Evolutionary conservation across 2,113 vertebrate genomes (phyloP), one percentile per base, ranked within the genome.

Genomic region (Corvus moneduloides): DNA sequence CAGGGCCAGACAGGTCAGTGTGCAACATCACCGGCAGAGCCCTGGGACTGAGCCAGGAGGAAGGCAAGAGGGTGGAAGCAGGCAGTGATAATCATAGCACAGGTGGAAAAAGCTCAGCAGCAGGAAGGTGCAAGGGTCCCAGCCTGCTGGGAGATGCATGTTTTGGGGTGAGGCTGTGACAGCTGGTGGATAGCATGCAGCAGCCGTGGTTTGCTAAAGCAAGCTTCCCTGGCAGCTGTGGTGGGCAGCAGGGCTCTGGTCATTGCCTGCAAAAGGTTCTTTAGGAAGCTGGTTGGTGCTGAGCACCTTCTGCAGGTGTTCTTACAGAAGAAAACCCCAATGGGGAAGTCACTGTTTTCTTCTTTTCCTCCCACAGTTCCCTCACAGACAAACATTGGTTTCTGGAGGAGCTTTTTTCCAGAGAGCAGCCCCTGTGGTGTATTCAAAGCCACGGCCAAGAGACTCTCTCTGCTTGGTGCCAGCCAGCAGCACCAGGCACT

Each of bases 11-110:
- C 20, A 39, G 54, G 51, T 74, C 67, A 8, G 37, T 21, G 39
- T 0, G 0, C 61, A 32, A 2, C 8, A 32, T 32, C 28, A 44
- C 21, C 0, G 0, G 71, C 58, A 84, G 46, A 78, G 55, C 67
- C 52, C 13, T 28, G 56, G 48, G 44, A 68, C 30, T 7, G 16
- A 77, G 64, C 71, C 73, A 55, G 63, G 32, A 77, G 27, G 44
- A 89, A 64, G 21, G 35, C 0, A 1, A 68, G 69, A 59, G 30
- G 9, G 13, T 1, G 3, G 49, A 39, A 76, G 9, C 23, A 51
- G 33, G 22, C 71, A 81, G 33, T 41, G 21, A 28, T 69, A n/a
- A 9, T 48, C 33, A 27, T 4, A 59, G 54, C 16, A 46, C 14
- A 27, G 43, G 46, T 56, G 7, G 44, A 56, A 67, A 30, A 8